These are phyloP conservation scores for Aselliscus stoliczkanus DNA, from an alignment of 2,797 vertebrate species.

Conservation along the genomic window DNA sequence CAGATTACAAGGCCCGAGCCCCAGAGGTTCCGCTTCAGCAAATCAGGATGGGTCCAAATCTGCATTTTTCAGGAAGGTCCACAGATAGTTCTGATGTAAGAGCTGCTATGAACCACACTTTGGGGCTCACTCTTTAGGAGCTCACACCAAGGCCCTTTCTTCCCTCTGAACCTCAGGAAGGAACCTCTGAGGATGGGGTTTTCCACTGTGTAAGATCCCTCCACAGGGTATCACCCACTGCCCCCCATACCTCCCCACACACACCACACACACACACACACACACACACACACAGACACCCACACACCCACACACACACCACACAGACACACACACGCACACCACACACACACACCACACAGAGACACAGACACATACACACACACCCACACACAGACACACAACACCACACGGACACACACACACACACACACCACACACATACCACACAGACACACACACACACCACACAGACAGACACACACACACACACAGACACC, in stretches of 20 bases:
- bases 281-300: no score
- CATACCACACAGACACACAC: no score
- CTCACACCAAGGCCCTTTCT: not conserved
- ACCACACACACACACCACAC: no score
- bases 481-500: no score
- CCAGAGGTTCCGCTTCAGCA: not conserved
- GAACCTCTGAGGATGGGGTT: not conserved
- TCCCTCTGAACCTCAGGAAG: not conserved
- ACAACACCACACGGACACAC: no score
- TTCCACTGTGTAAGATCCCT: not conserved
- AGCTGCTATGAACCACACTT: not conserved
- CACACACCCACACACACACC: not conserved
- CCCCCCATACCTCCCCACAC: not conserved
- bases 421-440: not conserved
- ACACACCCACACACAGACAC: no score
- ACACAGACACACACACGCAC: no score
- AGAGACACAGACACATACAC: no score
- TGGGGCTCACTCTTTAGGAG: not conserved
- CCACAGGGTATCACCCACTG: no score
- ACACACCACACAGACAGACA: no score
- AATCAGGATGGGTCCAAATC: not conserved
- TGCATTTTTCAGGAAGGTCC: not conserved
- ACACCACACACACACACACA: fast-evolving
- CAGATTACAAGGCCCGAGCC: not conserved
- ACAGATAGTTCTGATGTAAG: no score